These are phyloP conservation scores for Calidris pugnax DNA, from an alignment of 2,113 vertebrate genomes.

Conservation along the genomic window DNA sequence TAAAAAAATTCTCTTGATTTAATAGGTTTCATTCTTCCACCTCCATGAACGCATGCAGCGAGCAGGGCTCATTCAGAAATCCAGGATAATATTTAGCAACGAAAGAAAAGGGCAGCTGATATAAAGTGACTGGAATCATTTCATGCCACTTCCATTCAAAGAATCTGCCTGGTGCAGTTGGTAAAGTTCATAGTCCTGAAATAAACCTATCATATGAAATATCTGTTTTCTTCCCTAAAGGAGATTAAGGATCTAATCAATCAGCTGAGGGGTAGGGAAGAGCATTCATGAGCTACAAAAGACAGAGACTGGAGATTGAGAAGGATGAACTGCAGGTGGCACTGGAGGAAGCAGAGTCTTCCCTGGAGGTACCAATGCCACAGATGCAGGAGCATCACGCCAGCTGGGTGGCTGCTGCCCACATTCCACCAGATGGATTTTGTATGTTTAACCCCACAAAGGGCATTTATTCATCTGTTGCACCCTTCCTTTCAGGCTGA, in stretches of 20 bases:
- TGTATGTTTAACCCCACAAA: background rate
- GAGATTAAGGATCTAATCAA: constrained; percentile 82
- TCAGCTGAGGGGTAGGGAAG: constrained; percentile 75
- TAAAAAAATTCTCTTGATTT: background rate
- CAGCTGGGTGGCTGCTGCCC: background rate
- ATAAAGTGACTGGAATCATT: constrained; percentile 2
- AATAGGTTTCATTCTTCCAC: background rate
- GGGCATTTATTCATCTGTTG: background rate
- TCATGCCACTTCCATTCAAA: constrained; percentile 17
- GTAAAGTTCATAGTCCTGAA: background rate
- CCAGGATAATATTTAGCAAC: background rate
- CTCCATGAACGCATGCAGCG: background rate
- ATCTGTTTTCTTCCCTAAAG: constrained; percentile 61
- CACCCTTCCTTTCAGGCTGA: constrained; percentile 54
- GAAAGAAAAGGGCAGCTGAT: constrained; percentile 29
- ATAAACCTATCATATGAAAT: constrained; percentile 5
- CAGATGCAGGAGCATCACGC: background rate
- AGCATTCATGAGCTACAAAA: constrained; percentile 74
- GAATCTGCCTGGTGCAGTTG: background rate
- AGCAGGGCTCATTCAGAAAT: constrained; percentile 26
- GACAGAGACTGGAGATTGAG: constrained; percentile 71
- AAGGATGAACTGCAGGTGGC: constrained; percentile 78
- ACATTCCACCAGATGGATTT: background rate
- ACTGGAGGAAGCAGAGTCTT: constrained; percentile 77
- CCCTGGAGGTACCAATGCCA: constrained; percentile 67